phyloP scores from a whole-genome alignment of 2,797 vertebrate genomes.

The Tangara arthus region DNA sequence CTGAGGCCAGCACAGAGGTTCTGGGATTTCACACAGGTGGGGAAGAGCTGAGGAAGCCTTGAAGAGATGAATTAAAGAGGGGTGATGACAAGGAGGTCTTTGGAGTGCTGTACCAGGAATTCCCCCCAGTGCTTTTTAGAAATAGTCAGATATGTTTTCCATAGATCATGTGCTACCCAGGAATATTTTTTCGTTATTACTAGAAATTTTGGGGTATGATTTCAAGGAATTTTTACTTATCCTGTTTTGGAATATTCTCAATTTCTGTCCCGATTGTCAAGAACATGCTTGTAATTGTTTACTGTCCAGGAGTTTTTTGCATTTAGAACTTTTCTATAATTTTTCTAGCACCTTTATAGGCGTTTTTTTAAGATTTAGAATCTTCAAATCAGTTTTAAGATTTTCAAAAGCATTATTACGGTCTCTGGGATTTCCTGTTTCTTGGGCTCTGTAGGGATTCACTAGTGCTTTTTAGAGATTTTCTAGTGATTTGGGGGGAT shows the following conservation, averaged over 20 bases:
- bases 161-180: accelerated
- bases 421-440: not conserved
- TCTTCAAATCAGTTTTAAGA: not conserved
- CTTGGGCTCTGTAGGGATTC: not conserved
- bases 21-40: conserved; percentile 97
- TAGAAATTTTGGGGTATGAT: not conserved
- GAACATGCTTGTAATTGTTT: not conserved
- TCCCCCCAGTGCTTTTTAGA: not conserved
- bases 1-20: conserved; percentile 86
- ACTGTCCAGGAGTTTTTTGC: not conserved
- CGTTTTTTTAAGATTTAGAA: not conserved
- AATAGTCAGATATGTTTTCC: not conserved
- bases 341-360: not conserved
- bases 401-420: not conserved
- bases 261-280: not conserved
- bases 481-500: not conserved
- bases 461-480: not conserved
- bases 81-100: not conserved
- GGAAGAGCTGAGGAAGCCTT: not conserved
- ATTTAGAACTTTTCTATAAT: not conserved
- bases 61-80: not conserved
- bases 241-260: not conserved
- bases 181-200: not conserved
- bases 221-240: not conserved
- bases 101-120: not conserved